Evolutionary conservation across 2,113 vertebrate species (phyloP), one percentile per base, ranked within the genome.

Genomic region (Pachypanchax playfairii): DNA sequence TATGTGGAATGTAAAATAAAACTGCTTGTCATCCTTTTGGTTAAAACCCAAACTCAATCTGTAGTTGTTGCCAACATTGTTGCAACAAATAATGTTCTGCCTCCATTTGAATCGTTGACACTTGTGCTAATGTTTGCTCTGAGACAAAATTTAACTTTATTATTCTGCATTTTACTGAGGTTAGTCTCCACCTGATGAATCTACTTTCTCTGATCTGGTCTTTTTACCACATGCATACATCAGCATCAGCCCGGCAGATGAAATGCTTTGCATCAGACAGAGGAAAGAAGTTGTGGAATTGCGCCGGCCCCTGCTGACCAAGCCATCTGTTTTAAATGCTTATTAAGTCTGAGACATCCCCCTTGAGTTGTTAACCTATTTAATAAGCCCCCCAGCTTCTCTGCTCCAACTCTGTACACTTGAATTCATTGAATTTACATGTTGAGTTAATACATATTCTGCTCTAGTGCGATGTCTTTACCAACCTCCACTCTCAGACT

Each of bases 321-420:
- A 59, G 67, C 75, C 79, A 86, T 86, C 80, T 79, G 75, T 56
- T 81, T 46, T n/a, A 70, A 66, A 33, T 26, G 11, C 44, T 52
- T 69, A 54, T 65, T 77, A 53, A 71, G 62, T 58, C 18, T 1
- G 5, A 70, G 36, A 52, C 56, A 57, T 47, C 41, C 18, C n/a
- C 15, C 15, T 26, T 55, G 53, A 55, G 31, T 29, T 52, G 57
- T 64, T 70, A 52, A 48, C 53, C 70, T 51, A 46, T 73, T 77
- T 66, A 63, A 76, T 75, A 65, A 63, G 28, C 42, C 18, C 41
- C 69, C 2, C 42, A 4, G 15, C 53, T 69, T 46, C 52, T 18
- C 39, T 22, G n/a, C 18, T 53, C 18, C 24, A 18, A 17, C 11
- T 39, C 25, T n/a, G 15, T 13, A 29, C 11, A 14, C 18, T 51